These are phyloP conservation scores for Brachionus manjavacas DNA, from an alignment of 1,140 invertebrate genomes.

Conservation along the genomic window DNA sequence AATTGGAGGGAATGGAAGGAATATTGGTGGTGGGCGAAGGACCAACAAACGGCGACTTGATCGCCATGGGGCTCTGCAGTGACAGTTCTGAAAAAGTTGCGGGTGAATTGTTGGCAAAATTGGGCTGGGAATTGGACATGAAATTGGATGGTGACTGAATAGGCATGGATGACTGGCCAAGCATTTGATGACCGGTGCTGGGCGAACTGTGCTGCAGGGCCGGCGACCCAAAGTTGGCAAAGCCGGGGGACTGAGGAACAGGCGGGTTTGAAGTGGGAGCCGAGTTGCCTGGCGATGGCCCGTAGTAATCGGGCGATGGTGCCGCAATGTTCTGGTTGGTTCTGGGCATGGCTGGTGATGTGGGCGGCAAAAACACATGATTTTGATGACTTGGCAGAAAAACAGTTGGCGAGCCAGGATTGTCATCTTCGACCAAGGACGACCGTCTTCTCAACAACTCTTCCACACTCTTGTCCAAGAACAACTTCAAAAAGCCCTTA, in stretches of 20 bases:
- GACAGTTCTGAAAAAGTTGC: conserved; percentile 34
- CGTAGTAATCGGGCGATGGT: conserved; percentile 2
- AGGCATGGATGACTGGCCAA: background rate
- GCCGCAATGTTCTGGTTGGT: background rate
- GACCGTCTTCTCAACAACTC: background rate
- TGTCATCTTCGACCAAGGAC: background rate
- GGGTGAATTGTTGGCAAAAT: conserved; percentile 27
- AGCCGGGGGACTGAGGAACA: conserved; percentile 12
- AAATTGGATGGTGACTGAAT: conserved; percentile 29
- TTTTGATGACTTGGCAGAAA: background rate
- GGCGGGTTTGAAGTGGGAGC: background rate
- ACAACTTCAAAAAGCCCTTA: conserved; percentile 22
- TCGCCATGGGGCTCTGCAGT: conserved; percentile 13
- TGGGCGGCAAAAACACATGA: conserved; percentile 30
- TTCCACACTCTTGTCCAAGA: conserved; percentile 29
- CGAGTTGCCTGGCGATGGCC: background rate
- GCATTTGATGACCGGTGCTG: background rate
- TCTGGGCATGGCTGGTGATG: conserved; percentile 14
- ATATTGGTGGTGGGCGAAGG: conserved; percentile 23
- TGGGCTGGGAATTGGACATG: conserved; percentile 1
- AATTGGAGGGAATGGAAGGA: background rate
- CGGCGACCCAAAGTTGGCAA: conserved; percentile 36
- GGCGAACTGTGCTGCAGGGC: conserved; percentile 27
- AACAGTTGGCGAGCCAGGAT: background rate
- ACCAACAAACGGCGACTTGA: conserved; percentile 10